Percentiles rank a stretch among this genome's conserved stretches.
Evolutionary conservation across 1,140 invertebrate species (phyloP).

Genomic region (Oryzaephilus surinamensis): DNA sequence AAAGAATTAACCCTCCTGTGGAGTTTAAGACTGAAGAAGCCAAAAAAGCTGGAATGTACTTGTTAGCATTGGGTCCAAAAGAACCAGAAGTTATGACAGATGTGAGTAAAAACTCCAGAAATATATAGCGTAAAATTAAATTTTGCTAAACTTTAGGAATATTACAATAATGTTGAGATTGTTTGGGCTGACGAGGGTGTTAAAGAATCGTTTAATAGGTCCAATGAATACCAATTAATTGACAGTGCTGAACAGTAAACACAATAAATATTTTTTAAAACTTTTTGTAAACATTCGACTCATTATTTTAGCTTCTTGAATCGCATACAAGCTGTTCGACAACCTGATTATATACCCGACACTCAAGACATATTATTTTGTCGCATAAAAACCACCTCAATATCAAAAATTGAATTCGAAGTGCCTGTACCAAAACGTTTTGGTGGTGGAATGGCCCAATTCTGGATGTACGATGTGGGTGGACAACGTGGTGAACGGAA

Average conservation of each 20-base stretch:
- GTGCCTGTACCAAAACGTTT: constrained; percentile 55
- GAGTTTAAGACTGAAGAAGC: constrained; percentile 39
- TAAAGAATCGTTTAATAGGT: constrained; percentile 55
- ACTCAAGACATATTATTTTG: constrained; percentile 62
- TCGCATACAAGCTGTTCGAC: constrained; percentile 46
- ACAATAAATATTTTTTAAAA: too few species aligned
- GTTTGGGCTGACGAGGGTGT: constrained; percentile 58
- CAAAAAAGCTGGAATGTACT: constrained; percentile 41
- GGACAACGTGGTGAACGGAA: constrained; percentile 68
- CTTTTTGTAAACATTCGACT: too few species aligned
- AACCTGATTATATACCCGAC: constrained; percentile 50
- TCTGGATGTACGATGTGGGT: constrained; percentile 71
- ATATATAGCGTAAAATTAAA: too few species aligned
- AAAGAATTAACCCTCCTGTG: constrained; percentile 36
- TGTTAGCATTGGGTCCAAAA: constrained; percentile 40
- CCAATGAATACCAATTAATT: constrained; percentile 69
- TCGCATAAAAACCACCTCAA: constrained; percentile 55
- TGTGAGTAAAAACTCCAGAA: constrained; percentile 36
- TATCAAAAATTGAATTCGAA: constrained; percentile 63
- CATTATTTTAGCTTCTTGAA: constrained; percentile 55
- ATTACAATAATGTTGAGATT: constrained; percentile 50
- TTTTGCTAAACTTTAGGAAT: constrained; percentile 44
- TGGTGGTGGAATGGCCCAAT: constrained; percentile 53
- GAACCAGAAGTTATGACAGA: constrained; percentile 43
- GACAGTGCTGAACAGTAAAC: constrained; percentile 74